phyloP scores from a whole-genome alignment of 2,113 vertebrate genomes.

The Podiceps cristatus region DNA sequence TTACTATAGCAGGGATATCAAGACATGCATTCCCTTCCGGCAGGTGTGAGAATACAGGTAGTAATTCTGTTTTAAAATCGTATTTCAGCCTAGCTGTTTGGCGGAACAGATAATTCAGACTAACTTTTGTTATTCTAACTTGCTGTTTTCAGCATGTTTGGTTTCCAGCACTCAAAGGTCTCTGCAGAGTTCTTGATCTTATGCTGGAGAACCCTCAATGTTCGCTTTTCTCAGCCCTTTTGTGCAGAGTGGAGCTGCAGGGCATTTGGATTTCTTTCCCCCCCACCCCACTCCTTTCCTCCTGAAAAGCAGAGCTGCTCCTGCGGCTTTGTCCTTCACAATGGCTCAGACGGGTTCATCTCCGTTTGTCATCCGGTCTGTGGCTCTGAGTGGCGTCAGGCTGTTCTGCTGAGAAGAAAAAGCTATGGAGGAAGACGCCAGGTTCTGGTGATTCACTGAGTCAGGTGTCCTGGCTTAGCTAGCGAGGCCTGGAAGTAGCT shows the following conservation, averaged over 20 bases:
- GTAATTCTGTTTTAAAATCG: neutral
- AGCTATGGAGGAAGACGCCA: neutral
- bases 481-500: neutral
- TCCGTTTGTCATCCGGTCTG: neutral
- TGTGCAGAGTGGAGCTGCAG: neutral
- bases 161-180: neutral
- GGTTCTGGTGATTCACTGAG: neutral
- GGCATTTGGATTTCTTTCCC: neutral
- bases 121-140: neutral
- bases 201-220: accelerated
- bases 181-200: neutral
- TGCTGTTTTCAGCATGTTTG: neutral
- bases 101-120: neutral
- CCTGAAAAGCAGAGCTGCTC: neutral
- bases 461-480: neutral
- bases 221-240: neutral
- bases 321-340: neutral
- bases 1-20: neutral
- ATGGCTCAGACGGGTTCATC: neutral
- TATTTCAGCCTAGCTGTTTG: neutral
- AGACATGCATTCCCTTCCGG: neutral
- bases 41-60: neutral
- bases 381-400: neutral
- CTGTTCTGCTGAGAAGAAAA: neutral
- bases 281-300: neutral